Conservation (phyloP, 1,140 invertebrate genomes). For the Drosophila takahashii region DNA sequence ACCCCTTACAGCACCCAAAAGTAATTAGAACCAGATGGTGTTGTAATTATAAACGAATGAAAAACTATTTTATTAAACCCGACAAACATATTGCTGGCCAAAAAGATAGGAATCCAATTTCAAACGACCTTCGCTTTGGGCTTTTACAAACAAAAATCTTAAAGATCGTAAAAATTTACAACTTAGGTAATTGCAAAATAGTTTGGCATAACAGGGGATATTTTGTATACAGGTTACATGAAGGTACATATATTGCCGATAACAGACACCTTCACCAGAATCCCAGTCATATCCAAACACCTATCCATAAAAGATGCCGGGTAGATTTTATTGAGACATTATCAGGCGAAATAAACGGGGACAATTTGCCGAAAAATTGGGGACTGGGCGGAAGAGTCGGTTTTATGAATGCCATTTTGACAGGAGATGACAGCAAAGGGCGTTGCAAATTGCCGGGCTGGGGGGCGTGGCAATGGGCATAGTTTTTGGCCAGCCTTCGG, state of each 20-base stretch:
- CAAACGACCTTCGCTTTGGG: constrained; percentile 3
- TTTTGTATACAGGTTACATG: constrained; percentile 1
- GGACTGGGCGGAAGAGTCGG: constrained; percentile 27
- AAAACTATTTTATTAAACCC: constrained; percentile 59
- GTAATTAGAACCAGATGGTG: constrained; percentile 61
- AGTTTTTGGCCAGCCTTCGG: constrained; percentile 46
- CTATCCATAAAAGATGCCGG: constrained; percentile 51
- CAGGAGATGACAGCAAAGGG: constrained; percentile 58
- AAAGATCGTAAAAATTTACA: constrained; percentile 69
- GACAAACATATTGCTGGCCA: constrained; percentile 7
- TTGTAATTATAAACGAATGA: constrained; percentile 52
- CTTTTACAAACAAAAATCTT: constrained; percentile 3
- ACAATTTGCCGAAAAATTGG: constrained; percentile 66
- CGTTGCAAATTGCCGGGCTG: constrained; percentile 51
- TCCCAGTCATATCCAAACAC: constrained; percentile 18
- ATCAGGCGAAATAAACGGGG: constrained; percentile 77
- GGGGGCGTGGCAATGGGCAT: constrained; percentile 53
- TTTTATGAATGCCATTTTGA: constrained; percentile 63
- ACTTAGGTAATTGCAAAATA: constrained; percentile 78
- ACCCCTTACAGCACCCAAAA: background rate
- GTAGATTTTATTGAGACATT: constrained; percentile 80
- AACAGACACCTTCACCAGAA: constrained; percentile 21
- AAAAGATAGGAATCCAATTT: constrained; percentile 8
- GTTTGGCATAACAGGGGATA: constrained; percentile 38
- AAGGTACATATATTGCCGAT: constrained; percentile 50